Percentiles rank a stretch among this genome's conserved stretches.
These are phyloP conservation scores for Drosophila jambulina DNA, from an alignment of 1,140 invertebrate species.

Conservation along the genomic window DNA sequence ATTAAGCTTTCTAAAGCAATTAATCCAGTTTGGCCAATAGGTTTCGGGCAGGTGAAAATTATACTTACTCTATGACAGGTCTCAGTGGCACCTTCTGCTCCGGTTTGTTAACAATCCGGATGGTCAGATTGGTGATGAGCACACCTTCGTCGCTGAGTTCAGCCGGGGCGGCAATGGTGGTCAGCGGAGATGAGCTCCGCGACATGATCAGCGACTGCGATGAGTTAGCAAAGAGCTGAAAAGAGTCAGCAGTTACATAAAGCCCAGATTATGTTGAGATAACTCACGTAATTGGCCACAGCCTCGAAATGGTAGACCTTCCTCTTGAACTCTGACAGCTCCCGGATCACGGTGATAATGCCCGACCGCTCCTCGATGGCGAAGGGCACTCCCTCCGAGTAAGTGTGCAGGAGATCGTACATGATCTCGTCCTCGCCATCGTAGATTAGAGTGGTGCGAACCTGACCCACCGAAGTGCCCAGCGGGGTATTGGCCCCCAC, in stretches of 20 bases:
- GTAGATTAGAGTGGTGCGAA: constrained; percentile 88
- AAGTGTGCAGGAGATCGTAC: constrained; percentile 92
- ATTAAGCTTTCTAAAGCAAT: constrained; percentile 22
- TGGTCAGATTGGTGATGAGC: constrained; percentile 92
- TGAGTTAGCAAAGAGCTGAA: constrained; percentile 73
- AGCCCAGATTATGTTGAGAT: neutral
- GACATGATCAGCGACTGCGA: constrained; percentile 60
- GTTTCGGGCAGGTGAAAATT: constrained; percentile 8
- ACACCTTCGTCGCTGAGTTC: constrained; percentile 86
- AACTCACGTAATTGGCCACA: constrained; percentile 88
- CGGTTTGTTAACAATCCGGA: constrained; percentile 92
- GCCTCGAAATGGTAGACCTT: constrained; percentile 92
- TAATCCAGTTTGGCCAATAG: constrained; percentile 20
- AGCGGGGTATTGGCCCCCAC: constrained; percentile 93
- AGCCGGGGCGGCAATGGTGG: constrained; percentile 50
- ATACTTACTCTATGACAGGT: constrained; percentile 89
- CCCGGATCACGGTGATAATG: constrained; percentile 93
- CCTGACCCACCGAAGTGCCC: constrained; percentile 94
- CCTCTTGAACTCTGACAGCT: constrained; percentile 89
- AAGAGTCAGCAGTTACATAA: constrained; percentile 2
- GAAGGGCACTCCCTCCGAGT: constrained; percentile 94
- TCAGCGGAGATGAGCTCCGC: constrained; percentile 59
- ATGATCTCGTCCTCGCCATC: constrained; percentile 89
- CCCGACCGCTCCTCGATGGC: constrained; percentile 95
- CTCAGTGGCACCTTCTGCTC: constrained; percentile 86